phyloP scores from a whole-genome alignment of 2,797 vertebrate genomes.

The Acipenser transmontanus region DNA sequence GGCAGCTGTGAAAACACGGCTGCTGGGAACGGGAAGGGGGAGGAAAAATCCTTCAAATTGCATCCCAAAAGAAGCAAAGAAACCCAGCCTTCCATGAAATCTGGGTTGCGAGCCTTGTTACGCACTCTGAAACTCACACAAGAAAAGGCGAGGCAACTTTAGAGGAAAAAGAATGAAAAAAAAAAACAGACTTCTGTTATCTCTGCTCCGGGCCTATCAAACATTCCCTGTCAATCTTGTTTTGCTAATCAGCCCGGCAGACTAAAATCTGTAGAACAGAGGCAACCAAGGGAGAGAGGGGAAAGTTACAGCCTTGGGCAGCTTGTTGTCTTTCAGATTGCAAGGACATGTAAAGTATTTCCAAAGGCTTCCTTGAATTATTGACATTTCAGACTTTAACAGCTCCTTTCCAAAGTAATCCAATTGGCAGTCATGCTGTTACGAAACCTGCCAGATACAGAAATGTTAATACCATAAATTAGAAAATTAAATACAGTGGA shows the following conservation, averaged over 20 bases:
- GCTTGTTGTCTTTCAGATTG: too few species aligned
- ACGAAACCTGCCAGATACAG: too few species aligned
- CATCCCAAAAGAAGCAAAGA: constrained; percentile 10
- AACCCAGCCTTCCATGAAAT: constrained; percentile 20
- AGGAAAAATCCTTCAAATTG: constrained; percentile 17
- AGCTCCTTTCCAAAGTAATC: too few species aligned
- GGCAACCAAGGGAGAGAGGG: background rate
- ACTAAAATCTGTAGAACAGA: background rate
- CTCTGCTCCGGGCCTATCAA: constrained; percentile 13
- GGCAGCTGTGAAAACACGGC: constrained; percentile 49
- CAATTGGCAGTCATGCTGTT: too few species aligned
- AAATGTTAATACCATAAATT: too few species aligned
- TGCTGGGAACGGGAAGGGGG: constrained; percentile 26
- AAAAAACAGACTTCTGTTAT: constrained; percentile 20
- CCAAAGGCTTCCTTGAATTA: too few species aligned
- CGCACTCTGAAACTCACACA: constrained; percentile 6
- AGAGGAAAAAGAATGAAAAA: constrained; percentile 16
- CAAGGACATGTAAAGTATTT: too few species aligned
- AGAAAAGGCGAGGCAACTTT: constrained; percentile 3
- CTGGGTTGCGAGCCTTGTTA: constrained; percentile 5
- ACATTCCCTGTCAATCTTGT: constrained; percentile 7
- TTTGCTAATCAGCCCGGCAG: background rate
- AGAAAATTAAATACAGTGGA: too few species aligned
- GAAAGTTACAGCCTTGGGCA: background rate
- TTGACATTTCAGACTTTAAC: too few species aligned